phyloP scores from a whole-genome alignment of 2,888 invertebrate genomes.

The Pseudococcus longispinus region DNA sequence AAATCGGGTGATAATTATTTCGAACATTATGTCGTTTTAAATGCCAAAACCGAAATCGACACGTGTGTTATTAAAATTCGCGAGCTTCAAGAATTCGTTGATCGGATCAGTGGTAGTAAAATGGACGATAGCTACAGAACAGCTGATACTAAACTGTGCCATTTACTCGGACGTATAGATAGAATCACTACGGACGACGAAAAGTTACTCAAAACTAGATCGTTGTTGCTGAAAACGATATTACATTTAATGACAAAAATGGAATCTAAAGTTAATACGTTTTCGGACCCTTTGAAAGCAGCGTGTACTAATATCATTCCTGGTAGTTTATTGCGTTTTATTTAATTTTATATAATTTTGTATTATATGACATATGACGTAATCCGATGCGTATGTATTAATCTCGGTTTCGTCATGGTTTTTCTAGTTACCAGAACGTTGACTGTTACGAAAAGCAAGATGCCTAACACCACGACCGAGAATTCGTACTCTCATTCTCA shows the following conservation, averaged over 20 bases:
- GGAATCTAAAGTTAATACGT: slow-evolving; percentile 51
- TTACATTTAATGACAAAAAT: slow-evolving; percentile 58
- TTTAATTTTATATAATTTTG: neutral
- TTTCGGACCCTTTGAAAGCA: slow-evolving; percentile 3
- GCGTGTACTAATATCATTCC: slow-evolving; percentile 1
- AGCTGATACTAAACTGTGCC: slow-evolving; percentile 57
- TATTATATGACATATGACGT: neutral
- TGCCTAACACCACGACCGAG: neutral
- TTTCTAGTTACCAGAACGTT: slow-evolving; percentile 46
- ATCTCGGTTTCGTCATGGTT: neutral
- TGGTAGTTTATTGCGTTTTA: slow-evolving; percentile 2
- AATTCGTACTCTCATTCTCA: slow-evolving; percentile 15
- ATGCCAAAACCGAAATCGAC: slow-evolving; percentile 54
- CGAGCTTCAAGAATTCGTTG: slow-evolving; percentile 54
- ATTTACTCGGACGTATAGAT: slow-evolving; percentile 58
- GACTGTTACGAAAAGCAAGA: slow-evolving; percentile 41
- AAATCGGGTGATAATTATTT: slow-evolving; percentile 56
- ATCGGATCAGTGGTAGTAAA: slow-evolving; percentile 56
- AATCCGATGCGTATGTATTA: neutral
- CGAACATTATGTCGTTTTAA: neutral
- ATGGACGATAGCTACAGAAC: slow-evolving; percentile 56
- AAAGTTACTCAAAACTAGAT: slow-evolving; percentile 55
- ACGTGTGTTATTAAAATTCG: slow-evolving; percentile 56
- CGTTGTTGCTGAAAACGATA: slow-evolving; percentile 58
- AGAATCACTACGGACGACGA: slow-evolving; percentile 53